Evolutionary conservation across 2,888 invertebrate genomes (phyloP).

Genomic region (Oscheius sp.): DNA sequence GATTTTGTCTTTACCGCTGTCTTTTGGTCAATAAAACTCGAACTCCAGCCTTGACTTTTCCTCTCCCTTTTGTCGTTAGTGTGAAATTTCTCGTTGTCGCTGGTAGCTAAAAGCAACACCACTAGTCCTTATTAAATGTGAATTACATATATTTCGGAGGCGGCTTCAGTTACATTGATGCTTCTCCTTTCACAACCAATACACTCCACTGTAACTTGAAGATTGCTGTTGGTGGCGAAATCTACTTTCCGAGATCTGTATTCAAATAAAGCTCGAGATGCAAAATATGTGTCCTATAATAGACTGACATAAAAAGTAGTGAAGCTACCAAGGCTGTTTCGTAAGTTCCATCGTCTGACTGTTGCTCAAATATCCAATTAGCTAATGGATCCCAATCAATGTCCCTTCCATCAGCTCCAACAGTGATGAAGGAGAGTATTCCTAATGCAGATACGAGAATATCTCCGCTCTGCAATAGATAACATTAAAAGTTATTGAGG

Average conservation of each 20-base stretch:
- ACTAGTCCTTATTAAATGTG: not conserved
- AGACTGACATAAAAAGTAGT: not conserved
- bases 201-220: constrained; percentile 43
- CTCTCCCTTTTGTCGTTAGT: constrained; percentile 49
- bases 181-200: constrained; percentile 33
- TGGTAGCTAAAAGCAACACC: constrained; percentile 52
- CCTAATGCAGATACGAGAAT: constrained; percentile 54
- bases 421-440: constrained; percentile 46
- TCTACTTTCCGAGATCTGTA: constrained; percentile 45
- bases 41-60: constrained; percentile 58
- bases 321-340: constrained; percentile 58
- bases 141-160: constrained; percentile 48
- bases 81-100: constrained; percentile 47
- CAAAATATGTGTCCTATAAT: constrained; percentile 62
- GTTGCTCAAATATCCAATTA: constrained; percentile 67
- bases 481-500: not conserved
- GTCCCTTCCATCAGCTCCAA: constrained; percentile 36
- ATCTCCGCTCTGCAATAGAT: constrained; percentile 52
- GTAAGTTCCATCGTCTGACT: constrained; percentile 52
- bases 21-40: constrained; percentile 57
- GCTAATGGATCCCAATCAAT: constrained; percentile 64
- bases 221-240: constrained; percentile 30
- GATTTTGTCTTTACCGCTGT: constrained; percentile 26
- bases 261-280: constrained; percentile 58
- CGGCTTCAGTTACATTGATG: constrained; percentile 47